Conservation (phyloP, 2,113 vertebrate species). For the Laticauda colubrina region DNA sequence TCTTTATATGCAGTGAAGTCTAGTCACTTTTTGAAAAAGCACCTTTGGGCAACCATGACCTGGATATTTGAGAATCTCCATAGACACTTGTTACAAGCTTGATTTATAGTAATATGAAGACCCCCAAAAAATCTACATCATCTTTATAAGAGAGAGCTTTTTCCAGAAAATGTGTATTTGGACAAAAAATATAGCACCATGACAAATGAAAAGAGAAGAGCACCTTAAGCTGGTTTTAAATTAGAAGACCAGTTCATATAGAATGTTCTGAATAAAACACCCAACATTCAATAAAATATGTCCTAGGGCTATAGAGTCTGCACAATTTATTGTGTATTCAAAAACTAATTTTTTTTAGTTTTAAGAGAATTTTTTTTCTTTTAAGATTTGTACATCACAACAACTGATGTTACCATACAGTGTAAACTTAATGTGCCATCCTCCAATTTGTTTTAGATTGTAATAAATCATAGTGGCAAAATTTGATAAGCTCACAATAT, state of each 20-base stretch:
- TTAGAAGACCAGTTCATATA: not conserved
- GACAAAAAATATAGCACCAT: not conserved
- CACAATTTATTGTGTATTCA: not conserved
- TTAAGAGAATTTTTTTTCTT: not conserved
- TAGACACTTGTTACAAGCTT: not conserved
- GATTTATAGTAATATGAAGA: not conserved
- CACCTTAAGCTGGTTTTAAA: not conserved
- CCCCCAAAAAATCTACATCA: not conserved
- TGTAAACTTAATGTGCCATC: not conserved
- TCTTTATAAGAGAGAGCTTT: not conserved
- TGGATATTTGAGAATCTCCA: not conserved
- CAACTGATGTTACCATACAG: not conserved
- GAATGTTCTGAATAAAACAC: not conserved
- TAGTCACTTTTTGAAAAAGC: not conserved
- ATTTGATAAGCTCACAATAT: not conserved
- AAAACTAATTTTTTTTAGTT: not conserved
- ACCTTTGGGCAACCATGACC: not conserved
- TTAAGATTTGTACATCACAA: not conserved
- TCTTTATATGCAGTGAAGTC: not conserved
- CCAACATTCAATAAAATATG: constrained; percentile 17
- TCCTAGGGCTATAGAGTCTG: constrained; percentile 2
- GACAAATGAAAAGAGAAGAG: not conserved
- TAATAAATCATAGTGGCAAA: not conserved
- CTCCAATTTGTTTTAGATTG: not conserved
- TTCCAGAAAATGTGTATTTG: not conserved